Evolutionary conservation across 2,888 invertebrate species (phyloP), one percentile per base, ranked within the genome.

Genomic region (Synergus itoensis): DNA sequence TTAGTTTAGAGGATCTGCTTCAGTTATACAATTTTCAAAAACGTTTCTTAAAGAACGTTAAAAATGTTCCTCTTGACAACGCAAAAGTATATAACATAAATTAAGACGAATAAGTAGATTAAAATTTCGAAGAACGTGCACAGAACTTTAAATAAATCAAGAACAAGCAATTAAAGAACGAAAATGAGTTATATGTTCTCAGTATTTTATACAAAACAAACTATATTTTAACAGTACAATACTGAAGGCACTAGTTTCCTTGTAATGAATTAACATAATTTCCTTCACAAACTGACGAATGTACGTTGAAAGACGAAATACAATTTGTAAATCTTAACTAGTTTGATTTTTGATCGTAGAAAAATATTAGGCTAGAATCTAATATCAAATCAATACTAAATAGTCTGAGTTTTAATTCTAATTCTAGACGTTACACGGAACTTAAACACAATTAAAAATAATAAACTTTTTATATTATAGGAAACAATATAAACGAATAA

Each of bases 401-500:
- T 53, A 14, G 16, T n/a, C 8, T 9, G 8, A 53, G n/a, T 53
- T n/a, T 53, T n/a, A n/a, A n/a, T n/a, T 53, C n/a, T n/a, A n/a
- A 14, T n/a, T 53, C 2, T 9, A n/a, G n/a, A 53, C 48, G 1
- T 53, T 53, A n/a, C 8, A n/a, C 8, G 8, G n/a, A n/a, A 53
- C n/a, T n/a, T 53, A 9, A 8, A 53, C 1, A n/a, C 0, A 53
- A n/a, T n/a, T 53, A n/a, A 7, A 53, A 8, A 12, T 21, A 21
- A 60, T 60, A 60, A 60, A 60, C 21, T 12, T 60, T 60, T 60
- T 60, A 60, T 21, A 21, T 60, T 60, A 60, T 60, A 60, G 60
- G 5, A 60, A 60, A 60, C 60, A 60, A 36, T 36, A 36, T 18
- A 60, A 60, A 60, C 12, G 9, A 60, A 60, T 21, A 60, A 60